Evolutionary conservation across 2,888 invertebrate genomes (phyloP), one percentile per base, ranked within the genome.

Genomic region (Drosophila merina): DNA sequence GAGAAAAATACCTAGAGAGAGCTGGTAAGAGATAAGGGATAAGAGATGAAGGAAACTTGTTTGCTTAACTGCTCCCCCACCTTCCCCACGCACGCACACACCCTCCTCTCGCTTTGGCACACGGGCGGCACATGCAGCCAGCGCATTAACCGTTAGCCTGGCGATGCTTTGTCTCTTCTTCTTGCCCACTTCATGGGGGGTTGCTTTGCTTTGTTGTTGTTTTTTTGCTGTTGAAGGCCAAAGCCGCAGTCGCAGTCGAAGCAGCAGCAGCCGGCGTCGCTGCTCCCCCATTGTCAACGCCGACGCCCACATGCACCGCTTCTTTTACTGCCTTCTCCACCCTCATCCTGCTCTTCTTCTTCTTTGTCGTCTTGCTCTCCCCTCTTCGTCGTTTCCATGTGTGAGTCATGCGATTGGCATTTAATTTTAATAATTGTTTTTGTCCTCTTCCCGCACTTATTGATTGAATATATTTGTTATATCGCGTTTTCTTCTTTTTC

Each of bases 301-400:
- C 51, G 72, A 79, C 80, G 72, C 84, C 87, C 78, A 81, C 85
- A 82, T 82, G 87, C 78, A 86, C 84, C 78, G 86, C 72, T 73
- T 74, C 77, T 75, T 73, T 48, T 71, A 49, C 54, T 58, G 50
- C 51, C 31, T 40, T 31, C 59, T 12, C 36, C 42, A 9, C 50
- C 62, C 25, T 36, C 28, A 30, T 44, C 51, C 47, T n/a, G 40
- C 7, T 60, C 12, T 48, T 12, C 48, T 44, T 36, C 25, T 44
- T 25, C 33, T 14, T 14, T 14, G 30, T 9, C 30, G 5, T 14
- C 5, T 20, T 6, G 5, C 10, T 14, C 14, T 31, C 12, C 36
- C 38, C 20, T 30, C 20, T 40, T 36, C 44, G 12, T 36, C 10
- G 12, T 25, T n/a, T 25, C 28, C 26, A 26, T 36, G 45, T 14